These are phyloP conservation scores for Lordiphosa collinella DNA, from an alignment of 1,140 invertebrate species.

Conservation along the genomic window DNA sequence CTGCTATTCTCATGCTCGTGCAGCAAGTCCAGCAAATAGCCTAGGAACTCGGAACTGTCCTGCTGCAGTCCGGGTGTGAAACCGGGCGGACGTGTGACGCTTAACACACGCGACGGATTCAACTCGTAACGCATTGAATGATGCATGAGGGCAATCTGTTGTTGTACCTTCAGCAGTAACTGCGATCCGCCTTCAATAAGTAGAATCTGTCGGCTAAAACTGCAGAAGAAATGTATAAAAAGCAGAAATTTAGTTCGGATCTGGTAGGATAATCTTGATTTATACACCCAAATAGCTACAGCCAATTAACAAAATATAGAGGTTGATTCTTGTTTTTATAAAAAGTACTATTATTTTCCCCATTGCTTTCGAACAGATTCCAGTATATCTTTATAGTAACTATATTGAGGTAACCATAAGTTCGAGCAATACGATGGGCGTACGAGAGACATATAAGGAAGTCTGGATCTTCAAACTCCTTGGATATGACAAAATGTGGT, in stretches of 20 bases:
- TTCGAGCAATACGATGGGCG: too few relatives aligned
- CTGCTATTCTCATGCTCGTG: conserved; percentile 84
- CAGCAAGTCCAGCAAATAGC: conserved; percentile 86
- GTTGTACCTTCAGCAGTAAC: conserved; percentile 85
- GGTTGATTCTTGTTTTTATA: too few relatives aligned
- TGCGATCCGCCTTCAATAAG: conserved; percentile 80
- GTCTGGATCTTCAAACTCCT: too few relatives aligned
- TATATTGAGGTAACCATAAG: too few relatives aligned
- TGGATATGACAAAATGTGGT: too few relatives aligned
- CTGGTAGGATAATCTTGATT: too few relatives aligned
- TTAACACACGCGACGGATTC: conserved; percentile 86
- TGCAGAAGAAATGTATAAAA: not conserved
- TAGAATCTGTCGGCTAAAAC: conserved; percentile 82
- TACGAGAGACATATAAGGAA: too few relatives aligned
- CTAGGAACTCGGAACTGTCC: conserved; percentile 93
- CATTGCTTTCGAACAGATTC: too few relatives aligned
- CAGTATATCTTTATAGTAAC: too few relatives aligned
- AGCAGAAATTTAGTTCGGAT: not conserved
- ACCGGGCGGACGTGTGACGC: conserved; percentile 85
- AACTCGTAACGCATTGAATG: conserved; percentile 84
- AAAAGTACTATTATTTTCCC: too few relatives aligned
- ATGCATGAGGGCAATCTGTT: conserved; percentile 87
- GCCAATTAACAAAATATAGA: too few relatives aligned
- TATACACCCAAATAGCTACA: too few relatives aligned
- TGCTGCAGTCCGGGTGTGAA: conserved; percentile 89